Conservation (phyloP, 2,113 vertebrate species). For the Agapornis roseicollis region DNA sequence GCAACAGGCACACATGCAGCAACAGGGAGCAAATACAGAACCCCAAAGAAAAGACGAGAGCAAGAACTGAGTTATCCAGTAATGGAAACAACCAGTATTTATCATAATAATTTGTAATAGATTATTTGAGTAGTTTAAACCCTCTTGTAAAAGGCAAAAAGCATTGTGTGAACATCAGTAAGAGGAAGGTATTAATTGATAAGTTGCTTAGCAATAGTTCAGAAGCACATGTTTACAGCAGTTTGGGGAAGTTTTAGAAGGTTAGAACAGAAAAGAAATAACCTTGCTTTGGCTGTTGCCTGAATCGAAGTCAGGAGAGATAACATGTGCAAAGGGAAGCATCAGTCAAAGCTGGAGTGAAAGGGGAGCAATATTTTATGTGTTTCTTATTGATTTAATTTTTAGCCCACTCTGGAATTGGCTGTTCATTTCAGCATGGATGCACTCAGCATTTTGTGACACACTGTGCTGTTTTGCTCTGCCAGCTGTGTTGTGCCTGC, state of each 20-base stretch:
- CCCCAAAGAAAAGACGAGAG: neutral
- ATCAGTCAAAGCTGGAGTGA: neutral
- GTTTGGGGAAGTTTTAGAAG: neutral
- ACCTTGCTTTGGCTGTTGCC: neutral
- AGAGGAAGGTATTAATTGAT: neutral
- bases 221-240: neutral
- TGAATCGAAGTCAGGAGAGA: neutral
- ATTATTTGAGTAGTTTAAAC: neutral
- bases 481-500: conserved; percentile 33
- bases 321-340: neutral
- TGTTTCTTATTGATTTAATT: neutral
- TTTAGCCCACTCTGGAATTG: conserved; percentile 30
- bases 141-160: neutral
- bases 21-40: neutral
- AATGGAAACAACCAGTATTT: neutral
- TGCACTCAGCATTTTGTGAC: conserved; percentile 60
- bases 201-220: neutral
- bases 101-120: neutral
- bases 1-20: neutral
- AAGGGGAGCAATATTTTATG: neutral
- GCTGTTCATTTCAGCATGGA: conserved; percentile 70
- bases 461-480: conserved; percentile 66
- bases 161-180: neutral
- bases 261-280: neutral
- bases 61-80: neutral